phyloP scores from a whole-genome alignment of 2,888 invertebrate species.

The Fragum whitleyi region DNA sequence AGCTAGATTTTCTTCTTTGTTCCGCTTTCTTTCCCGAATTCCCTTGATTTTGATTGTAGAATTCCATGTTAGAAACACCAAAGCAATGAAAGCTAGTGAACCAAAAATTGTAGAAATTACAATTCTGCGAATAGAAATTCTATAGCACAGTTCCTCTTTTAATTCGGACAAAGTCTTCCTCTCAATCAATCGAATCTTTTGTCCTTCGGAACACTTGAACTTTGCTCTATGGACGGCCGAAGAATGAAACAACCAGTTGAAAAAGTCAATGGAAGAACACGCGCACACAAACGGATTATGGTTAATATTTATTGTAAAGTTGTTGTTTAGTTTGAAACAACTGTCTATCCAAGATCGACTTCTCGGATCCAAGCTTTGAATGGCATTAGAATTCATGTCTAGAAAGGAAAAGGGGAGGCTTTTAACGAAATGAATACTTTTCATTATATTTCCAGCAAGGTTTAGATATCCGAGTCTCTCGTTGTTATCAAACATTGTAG shows the following conservation, averaged over 20 bases:
- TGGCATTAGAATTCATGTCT: not conserved
- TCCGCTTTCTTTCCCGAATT: not conserved
- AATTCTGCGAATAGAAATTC: not conserved
- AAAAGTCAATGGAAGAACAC: not conserved
- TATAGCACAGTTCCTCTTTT: not conserved
- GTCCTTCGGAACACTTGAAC: not conserved
- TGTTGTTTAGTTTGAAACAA: not conserved
- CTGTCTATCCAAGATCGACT: not conserved
- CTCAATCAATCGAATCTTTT: not conserved
- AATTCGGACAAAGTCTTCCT: not conserved
- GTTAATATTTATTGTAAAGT: not conserved
- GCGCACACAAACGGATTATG: not conserved
- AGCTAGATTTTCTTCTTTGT: not conserved
- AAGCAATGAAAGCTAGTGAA: not conserved
- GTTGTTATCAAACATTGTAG: not conserved
- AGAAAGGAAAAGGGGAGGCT: not conserved
- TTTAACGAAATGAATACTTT: not conserved
- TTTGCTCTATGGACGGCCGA: not conserved
- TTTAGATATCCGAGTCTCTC: not conserved
- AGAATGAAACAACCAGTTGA: not conserved
- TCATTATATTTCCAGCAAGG: not conserved
- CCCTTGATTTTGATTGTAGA: not conserved
- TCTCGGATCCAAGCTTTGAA: not conserved
- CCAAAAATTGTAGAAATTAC: not conserved
- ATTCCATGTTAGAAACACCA: not conserved